Conservation (phyloP, 2,888 invertebrate genomes). For the Caenorhabditis sulstoni region DNA sequence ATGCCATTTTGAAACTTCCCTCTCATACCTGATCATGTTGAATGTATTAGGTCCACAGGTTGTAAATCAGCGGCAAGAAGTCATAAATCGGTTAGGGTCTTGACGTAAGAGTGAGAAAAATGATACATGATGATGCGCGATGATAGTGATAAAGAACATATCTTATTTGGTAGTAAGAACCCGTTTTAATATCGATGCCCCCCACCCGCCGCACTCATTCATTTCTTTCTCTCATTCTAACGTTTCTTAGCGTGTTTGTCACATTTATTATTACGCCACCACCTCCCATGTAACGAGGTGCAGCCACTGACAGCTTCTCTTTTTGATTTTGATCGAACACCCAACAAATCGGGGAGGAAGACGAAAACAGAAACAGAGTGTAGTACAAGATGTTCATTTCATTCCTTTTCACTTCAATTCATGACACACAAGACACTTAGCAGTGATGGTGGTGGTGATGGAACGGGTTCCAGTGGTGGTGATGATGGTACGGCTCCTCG, state of each 20-base stretch:
- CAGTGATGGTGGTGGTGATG: slow-evolving; percentile 61
- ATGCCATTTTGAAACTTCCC: too few relatives aligned
- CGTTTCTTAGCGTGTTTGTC: slow-evolving; percentile 10
- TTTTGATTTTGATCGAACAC: slow-evolving; percentile 56
- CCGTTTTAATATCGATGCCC: slow-evolving; percentile 22
- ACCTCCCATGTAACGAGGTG: not conserved
- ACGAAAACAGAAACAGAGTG: not conserved
- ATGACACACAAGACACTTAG: slow-evolving; percentile 11
- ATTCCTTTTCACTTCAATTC: not conserved
- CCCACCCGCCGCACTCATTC: not conserved
- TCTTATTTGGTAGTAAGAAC: slow-evolving; percentile 48
- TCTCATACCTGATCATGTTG: slow-evolving; percentile 54
- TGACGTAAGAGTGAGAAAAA: slow-evolving; percentile 53
- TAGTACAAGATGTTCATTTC: slow-evolving; percentile 8
- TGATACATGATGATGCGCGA: slow-evolving; percentile 51
- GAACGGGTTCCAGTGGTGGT: slow-evolving; percentile 58
- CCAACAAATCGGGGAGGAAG: slow-evolving; percentile 2
- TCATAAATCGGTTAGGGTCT: slow-evolving; percentile 52
- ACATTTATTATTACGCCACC: slow-evolving; percentile 43
- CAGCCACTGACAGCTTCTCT: not conserved
- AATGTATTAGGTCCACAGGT: not conserved
- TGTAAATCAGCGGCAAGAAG: slow-evolving; percentile 43
- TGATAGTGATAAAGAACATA: slow-evolving; percentile 36
- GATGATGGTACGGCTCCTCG: slow-evolving; percentile 59
- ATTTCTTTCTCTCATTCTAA: slow-evolving; percentile 9